These are phyloP conservation scores for Alfaro cultratus DNA, from an alignment of 2,797 vertebrate genomes.

Conservation along the genomic window DNA sequence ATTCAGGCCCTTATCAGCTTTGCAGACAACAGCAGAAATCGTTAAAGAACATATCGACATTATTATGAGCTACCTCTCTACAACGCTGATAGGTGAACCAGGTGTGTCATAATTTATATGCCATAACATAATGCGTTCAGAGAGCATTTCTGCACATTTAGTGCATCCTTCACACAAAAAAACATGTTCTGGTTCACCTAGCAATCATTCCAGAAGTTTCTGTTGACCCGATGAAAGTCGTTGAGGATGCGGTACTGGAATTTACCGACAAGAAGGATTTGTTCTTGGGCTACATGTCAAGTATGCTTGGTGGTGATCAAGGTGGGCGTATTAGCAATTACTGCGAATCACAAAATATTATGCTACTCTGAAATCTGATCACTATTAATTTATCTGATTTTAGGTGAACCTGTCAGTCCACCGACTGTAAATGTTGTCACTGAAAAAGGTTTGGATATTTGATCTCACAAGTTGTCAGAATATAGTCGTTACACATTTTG, in stretches of 20 bases:
- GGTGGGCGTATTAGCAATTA: conserved; percentile 47
- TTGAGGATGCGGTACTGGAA: conserved; percentile 76
- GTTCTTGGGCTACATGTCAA: conserved; percentile 77
- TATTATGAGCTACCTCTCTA: conserved; percentile 63
- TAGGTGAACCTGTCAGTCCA: conserved; percentile 50
- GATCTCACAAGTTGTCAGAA: not conserved
- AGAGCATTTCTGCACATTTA: not conserved
- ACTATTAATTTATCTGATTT: conserved; percentile 12
- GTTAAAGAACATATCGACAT: conserved; percentile 65
- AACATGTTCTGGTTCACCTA: conserved; percentile 37
- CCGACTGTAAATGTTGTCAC: conserved; percentile 52
- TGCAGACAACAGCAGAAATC: conserved; percentile 64
- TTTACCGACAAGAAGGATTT: conserved; percentile 77
- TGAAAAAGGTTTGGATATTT: conserved; percentile 63
- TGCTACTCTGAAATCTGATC: not conserved
- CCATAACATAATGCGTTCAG: too few relatives aligned
- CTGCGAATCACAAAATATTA: not conserved
- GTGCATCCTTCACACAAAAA: not conserved
- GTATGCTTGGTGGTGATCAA: conserved; percentile 75
- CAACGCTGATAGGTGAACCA: conserved; percentile 60
- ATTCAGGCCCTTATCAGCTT: conserved; percentile 63
- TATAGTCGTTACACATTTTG: not conserved
- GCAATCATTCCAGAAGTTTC: conserved; percentile 73
- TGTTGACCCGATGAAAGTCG: conserved; percentile 77
- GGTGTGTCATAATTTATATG: conserved; percentile 49